Evolutionary conservation across 2,113 vertebrate species (phyloP).

Genomic region (Albula goreensis): DNA sequence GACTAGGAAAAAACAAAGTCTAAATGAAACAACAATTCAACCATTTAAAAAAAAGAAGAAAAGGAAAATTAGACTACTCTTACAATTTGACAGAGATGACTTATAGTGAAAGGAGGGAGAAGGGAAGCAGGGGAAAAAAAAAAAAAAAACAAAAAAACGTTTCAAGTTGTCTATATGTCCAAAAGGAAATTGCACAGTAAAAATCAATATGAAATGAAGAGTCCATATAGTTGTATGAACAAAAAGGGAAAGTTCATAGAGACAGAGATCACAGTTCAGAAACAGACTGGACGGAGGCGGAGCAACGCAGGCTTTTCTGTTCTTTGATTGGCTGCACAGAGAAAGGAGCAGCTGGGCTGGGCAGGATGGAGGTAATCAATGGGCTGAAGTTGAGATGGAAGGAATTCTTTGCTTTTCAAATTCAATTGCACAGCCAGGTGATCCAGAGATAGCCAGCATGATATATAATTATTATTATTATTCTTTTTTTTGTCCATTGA

Average conservation of each 20-base stretch:
- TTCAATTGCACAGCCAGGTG: constrained; percentile 89
- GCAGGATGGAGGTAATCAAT: constrained; percentile 89
- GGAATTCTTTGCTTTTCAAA: constrained; percentile 84
- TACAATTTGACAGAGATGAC: constrained; percentile 85
- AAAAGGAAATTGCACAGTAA: constrained; percentile 88
- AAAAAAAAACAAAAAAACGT: constrained; percentile 61
- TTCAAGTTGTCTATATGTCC: constrained; percentile 86
- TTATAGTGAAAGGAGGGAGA: constrained; percentile 82
- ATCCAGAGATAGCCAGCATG: constrained; percentile 91
- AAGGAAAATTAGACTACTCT: constrained; percentile 74
- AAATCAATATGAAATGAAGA: constrained; percentile 90
- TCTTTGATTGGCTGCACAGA: constrained; percentile 89
- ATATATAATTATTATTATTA: constrained; percentile 51
- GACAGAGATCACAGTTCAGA: constrained; percentile 90
- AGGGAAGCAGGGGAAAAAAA: constrained; percentile 60
- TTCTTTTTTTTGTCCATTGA: constrained; percentile 73
- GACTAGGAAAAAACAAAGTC: constrained; percentile 75
- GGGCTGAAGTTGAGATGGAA: constrained; percentile 91
- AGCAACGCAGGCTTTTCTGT: constrained; percentile 83
- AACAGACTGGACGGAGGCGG: constrained; percentile 88
- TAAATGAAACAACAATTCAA: constrained; percentile 87
- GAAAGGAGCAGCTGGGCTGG: constrained; percentile 84
- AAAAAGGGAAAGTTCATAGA: constrained; percentile 85
- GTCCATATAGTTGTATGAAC: constrained; percentile 90
- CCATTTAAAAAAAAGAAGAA: constrained; percentile 69